phyloP scores from a whole-genome alignment of 2,888 invertebrate genomes.

The Chaitophorus viminalis region DNA sequence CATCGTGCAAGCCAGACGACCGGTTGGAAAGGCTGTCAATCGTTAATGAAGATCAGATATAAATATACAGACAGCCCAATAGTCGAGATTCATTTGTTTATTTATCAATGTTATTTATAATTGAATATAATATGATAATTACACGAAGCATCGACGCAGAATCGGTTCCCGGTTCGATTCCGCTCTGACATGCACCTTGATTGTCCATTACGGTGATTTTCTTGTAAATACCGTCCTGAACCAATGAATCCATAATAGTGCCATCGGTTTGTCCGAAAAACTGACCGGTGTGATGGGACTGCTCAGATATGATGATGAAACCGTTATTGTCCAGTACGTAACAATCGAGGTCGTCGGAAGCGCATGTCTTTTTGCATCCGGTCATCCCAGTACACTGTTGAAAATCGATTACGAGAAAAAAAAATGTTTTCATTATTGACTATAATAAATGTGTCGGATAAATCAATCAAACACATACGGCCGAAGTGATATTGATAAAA shows the following conservation, averaged over 20 bases:
- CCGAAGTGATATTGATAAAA: slow-evolving; percentile 88
- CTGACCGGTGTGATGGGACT: slow-evolving; percentile 84
- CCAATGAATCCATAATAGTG: slow-evolving; percentile 91
- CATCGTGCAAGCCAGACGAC: slow-evolving; percentile 70
- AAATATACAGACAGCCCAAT: neutral
- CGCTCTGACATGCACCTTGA: slow-evolving; percentile 80
- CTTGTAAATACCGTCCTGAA: slow-evolving; percentile 89
- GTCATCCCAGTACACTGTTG: slow-evolving; percentile 76
- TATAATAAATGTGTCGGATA: no score
- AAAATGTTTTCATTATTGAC: neutral
- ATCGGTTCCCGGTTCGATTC: slow-evolving; percentile 72
- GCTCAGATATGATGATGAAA: slow-evolving; percentile 90
- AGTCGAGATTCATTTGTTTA: slow-evolving; percentile 26
- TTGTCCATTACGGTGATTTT: slow-evolving; percentile 88
- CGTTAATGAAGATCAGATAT: neutral
- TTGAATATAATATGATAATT: slow-evolving; percentile 63
- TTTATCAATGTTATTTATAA: neutral
- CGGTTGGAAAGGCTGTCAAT: slow-evolving; percentile 69
- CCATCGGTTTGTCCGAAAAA: slow-evolving; percentile 96
- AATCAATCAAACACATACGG: slow-evolving; percentile 71
- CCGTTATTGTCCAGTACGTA: slow-evolving; percentile 95
- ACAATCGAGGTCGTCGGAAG: slow-evolving; percentile 88
- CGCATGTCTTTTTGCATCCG: slow-evolving; percentile 84
- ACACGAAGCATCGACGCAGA: slow-evolving; percentile 68
- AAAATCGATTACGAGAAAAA: slow-evolving; percentile 58